Base-by-base conservation (phyloP, 2,797 vertebrate species). In the Gadopsis bispinosus region DNA sequence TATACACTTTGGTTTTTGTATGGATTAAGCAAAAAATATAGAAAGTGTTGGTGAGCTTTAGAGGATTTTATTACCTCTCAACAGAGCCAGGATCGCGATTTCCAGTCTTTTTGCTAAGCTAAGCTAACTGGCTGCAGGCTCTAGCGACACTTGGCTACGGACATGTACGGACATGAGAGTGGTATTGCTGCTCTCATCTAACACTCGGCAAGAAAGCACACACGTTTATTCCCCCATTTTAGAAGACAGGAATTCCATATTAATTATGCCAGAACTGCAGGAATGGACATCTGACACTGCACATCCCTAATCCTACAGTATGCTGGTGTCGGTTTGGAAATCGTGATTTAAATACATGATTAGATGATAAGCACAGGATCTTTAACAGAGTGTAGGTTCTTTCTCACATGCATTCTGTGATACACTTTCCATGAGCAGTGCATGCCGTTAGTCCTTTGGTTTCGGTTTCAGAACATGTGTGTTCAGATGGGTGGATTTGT, bases 371-470 rank as follows among this genome's bases (percentile, higher is more conserved):
- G 41, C 22, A 62, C 22, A 66, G 69, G 51, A 37, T 65, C 58
- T 75, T 35, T n/a, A 47, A 50, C 16, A 48, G 19, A 79, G 47
- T 69, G 51, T 61, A 65, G 14, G 29, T 69, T 75, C 71, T 56
- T 45, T 77, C 59, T 77, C 73, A 77, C 69, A 76, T 63, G 63
- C 31, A 75, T 14, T 69, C 71, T 65, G 50, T 72, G 66, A 78
- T 54, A 64, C 64, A 80, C 73, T 64, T 48, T 69, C 75, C 80
- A 83, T 84, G 83, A 79, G 80, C 81, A 80, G 80, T 90, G 92
- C 93, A 95, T 94, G 94, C 83, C 79, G 33, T 84, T 59, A 83
- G 81, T 69, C 73, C 22, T 86, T 87, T 83, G 51, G 76, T 85
- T 89, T 87, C 73, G 68, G 80, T 73, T 73, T 79, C 64, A 85